These are phyloP conservation scores for Lathamus discolor DNA, from an alignment of 2,113 vertebrate species.

Conservation along the genomic window DNA sequence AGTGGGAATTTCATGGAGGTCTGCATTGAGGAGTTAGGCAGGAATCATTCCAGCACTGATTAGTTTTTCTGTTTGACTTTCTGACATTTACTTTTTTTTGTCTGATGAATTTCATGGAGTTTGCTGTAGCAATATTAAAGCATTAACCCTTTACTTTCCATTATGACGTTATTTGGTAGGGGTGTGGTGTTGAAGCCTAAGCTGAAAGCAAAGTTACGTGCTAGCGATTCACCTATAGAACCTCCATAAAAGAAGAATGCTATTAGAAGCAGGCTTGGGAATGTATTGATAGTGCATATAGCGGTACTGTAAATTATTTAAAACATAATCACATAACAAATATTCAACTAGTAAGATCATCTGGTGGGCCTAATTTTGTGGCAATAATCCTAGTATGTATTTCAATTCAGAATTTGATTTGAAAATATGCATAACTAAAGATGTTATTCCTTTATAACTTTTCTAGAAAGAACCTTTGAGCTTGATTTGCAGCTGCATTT, in stretches of 20 bases:
- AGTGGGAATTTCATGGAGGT: background rate
- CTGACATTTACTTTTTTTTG: background rate
- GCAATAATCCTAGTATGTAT: background rate
- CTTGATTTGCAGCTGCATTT: slow-evolving; percentile 9
- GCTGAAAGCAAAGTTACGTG: background rate
- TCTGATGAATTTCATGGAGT: background rate
- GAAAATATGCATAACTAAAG: background rate
- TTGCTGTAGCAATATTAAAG: background rate
- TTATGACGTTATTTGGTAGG: background rate
- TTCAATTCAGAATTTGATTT: background rate
- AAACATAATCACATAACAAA: background rate
- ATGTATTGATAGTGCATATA: background rate
- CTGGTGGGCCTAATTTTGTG: background rate
- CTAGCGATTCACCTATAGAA: background rate
- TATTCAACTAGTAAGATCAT: background rate
- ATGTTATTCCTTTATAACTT: background rate
- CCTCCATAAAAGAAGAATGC: background rate
- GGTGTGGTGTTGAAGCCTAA: background rate
- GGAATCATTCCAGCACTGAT: background rate
- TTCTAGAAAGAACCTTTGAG: background rate
- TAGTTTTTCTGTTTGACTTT: background rate
- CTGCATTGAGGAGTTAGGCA: background rate
- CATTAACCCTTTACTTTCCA: background rate
- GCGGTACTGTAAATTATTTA: background rate
- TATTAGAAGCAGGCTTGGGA: background rate